phyloP scores from a whole-genome alignment of 2,113 vertebrate species.

The Corvus cornix region DNA sequence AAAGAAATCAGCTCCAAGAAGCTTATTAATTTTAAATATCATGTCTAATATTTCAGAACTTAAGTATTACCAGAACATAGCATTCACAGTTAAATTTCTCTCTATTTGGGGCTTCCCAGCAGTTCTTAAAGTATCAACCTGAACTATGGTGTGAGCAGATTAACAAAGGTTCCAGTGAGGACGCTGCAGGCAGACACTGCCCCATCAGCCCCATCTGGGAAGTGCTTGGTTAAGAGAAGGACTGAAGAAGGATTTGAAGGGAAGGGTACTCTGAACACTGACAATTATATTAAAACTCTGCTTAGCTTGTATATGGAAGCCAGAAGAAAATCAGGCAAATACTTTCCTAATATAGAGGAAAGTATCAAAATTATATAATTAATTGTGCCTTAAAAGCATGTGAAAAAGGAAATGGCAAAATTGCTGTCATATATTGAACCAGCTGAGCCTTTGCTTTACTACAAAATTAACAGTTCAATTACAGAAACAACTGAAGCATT shows the following conservation, averaged over 20 bases:
- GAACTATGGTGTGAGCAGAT: neutral
- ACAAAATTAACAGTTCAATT: neutral
- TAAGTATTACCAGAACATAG: neutral
- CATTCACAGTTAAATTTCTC: neutral
- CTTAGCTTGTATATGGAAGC: neutral
- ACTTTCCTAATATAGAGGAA: neutral
- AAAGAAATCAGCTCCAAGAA: neutral
- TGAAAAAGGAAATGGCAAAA: neutral
- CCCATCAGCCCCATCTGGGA: neutral
- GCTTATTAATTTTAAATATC: neutral
- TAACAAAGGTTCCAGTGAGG: neutral
- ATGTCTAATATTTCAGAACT: neutral
- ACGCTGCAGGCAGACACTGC: neutral
- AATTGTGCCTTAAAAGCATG: neutral
- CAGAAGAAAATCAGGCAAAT: neutral
- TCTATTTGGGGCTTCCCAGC: neutral
- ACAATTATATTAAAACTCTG: neutral
- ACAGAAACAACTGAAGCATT: neutral
- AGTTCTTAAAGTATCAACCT: neutral
- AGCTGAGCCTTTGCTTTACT: neutral
- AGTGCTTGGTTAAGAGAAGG: neutral
- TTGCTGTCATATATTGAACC: neutral
- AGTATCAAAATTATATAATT: neutral
- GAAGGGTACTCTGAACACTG: neutral
- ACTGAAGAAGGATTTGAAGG: neutral